Conservation (phyloP, 2,113 vertebrate species). For the Saguinus imperator region DNA sequence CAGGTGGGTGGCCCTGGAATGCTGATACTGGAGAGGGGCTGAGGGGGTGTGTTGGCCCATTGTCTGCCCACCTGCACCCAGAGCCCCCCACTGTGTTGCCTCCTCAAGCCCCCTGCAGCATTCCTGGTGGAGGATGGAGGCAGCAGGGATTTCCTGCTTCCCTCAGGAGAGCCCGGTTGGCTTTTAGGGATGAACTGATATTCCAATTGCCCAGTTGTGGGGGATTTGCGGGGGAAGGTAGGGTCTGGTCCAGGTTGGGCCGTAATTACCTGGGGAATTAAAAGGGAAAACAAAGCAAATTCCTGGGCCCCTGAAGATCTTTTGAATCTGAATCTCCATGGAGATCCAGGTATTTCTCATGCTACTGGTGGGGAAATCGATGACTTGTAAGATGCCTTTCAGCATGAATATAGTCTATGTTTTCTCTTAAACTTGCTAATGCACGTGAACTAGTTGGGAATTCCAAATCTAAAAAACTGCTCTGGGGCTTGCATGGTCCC, state of each 20-base stretch:
- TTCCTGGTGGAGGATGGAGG: neutral
- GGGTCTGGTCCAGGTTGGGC: neutral
- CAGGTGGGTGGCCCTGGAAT: conserved; percentile 73
- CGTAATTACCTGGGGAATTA: conserved; percentile 7
- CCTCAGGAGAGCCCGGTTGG: neutral
- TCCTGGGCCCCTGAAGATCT: neutral
- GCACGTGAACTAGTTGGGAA: neutral
- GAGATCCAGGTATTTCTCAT: conserved; percentile 21
- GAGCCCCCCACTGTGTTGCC: neutral
- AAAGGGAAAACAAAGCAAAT: conserved; percentile 4
- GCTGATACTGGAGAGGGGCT: neutral
- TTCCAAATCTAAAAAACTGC: neutral
- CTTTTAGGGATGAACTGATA: neutral
- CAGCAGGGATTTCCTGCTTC: neutral
- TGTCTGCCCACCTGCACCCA: neutral
- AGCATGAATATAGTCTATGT: neutral
- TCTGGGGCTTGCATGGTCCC: neutral
- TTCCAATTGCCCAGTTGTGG: neutral
- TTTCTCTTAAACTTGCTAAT: conserved; percentile 30
- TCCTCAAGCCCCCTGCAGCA: neutral
- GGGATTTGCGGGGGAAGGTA: neutral
- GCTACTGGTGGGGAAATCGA: neutral
- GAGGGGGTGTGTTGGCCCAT: conserved; percentile 21
- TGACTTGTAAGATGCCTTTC: neutral
- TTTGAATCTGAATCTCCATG: neutral